phyloP scores from a whole-genome alignment of 2,888 invertebrate species.

The Pammene fasciana region DNA sequence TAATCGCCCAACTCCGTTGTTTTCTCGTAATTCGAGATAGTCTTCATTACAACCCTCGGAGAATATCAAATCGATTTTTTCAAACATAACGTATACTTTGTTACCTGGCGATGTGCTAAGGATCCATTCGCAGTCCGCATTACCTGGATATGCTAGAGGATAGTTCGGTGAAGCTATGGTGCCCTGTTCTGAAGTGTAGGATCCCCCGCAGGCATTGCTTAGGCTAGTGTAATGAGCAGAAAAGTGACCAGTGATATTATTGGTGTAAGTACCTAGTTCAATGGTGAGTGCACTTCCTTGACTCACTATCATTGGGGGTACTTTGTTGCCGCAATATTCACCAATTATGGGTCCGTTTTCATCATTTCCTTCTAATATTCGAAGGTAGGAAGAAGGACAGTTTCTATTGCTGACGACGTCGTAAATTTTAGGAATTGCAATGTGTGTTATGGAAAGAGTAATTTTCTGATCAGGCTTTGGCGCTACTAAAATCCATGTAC shows the following conservation, averaged over 20 bases:
- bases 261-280: conserved; percentile 63
- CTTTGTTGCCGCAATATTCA: conserved; percentile 85
- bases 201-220: conserved; percentile 91
- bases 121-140: conserved; percentile 90
- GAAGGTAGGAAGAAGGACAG: conserved; percentile 66
- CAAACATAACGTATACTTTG: conserved; percentile 85
- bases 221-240: conserved; percentile 74
- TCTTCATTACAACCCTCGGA: conserved; percentile 92
- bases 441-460: conserved; percentile 86
- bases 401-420: conserved; percentile 56
- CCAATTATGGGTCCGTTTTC: conserved; percentile 85
- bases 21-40: conserved; percentile 92
- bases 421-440: conserved; percentile 68
- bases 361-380: conserved; percentile 88
- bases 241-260: conserved; percentile 62
- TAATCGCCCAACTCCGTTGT: conserved; percentile 84
- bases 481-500: conserved; percentile 88
- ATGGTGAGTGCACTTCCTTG: conserved; percentile 86
- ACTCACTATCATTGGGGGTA: conserved; percentile 87
- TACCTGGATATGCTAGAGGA: conserved; percentile 87
- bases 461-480: conserved; percentile 84
- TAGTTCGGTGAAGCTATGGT: conserved; percentile 93
- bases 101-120: conserved; percentile 85
- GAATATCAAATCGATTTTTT: conserved; percentile 86
- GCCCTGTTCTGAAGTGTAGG: conserved; percentile 86